Conservation (phyloP, 2,797 vertebrate genomes). For the Ceryle rudis region DNA sequence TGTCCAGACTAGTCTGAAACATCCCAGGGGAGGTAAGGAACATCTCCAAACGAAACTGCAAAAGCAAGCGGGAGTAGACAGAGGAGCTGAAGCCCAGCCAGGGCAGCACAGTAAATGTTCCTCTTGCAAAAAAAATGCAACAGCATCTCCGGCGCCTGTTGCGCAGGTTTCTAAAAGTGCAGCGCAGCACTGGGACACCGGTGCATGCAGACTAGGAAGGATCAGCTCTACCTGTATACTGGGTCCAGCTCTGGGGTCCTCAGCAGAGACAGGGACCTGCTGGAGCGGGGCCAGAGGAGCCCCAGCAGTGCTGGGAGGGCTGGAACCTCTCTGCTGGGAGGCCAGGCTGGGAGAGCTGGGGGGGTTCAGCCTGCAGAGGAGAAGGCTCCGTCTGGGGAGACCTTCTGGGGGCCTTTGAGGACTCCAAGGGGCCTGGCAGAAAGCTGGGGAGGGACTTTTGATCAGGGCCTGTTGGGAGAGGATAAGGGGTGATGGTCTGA, state of each 20-base stretch:
- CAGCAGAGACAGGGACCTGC: background rate
- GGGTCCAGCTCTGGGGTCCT: background rate
- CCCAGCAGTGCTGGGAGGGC: background rate
- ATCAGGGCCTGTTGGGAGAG: background rate
- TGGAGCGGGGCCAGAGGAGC: background rate
- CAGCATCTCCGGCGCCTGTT: background rate
- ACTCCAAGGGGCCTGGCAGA: background rate
- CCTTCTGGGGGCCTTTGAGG: background rate
- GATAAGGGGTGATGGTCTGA: background rate
- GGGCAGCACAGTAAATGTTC: background rate
- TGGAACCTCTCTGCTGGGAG: background rate
- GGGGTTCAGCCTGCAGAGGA: background rate
- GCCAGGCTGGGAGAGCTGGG: background rate
- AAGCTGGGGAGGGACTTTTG: background rate
- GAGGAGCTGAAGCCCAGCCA: constrained; percentile 22
- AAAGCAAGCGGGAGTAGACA: background rate
- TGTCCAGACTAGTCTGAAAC: constrained; percentile 64
- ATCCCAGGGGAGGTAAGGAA: constrained; percentile 55
- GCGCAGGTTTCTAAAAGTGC: background rate
- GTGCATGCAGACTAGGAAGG: background rate
- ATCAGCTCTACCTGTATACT: background rate
- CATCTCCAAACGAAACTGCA: constrained; percentile 52
- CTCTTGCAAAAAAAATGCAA: background rate
- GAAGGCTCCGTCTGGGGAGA: background rate
- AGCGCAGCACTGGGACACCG: background rate